Conservation (phyloP, 2,797 vertebrate genomes). For the Huso huso region DNA sequence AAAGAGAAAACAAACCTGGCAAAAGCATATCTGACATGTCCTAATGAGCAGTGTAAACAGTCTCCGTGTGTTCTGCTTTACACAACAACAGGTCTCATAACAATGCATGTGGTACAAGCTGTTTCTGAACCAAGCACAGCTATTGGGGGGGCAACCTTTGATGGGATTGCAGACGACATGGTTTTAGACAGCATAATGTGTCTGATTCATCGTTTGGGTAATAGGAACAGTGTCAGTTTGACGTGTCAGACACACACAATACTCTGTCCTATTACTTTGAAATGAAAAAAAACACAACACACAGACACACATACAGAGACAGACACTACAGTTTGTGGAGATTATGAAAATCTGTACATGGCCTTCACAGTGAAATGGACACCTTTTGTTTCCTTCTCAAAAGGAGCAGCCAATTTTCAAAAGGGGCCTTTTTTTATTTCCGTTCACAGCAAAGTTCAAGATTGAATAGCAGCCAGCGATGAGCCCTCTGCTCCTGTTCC, state of each 20-base stretch:
- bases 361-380: not conserved
- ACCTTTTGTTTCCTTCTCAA: not conserved
- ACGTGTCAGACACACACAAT: not conserved
- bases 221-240: not conserved
- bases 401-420: not conserved
- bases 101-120: too few species aligned
- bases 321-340: not conserved
- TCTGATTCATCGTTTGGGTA: not conserved
- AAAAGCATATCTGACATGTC: too few species aligned
- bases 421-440: too few species aligned
- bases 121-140: not conserved
- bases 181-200: not conserved
- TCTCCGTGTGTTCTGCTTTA: not conserved
- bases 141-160: not conserved
- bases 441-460: too few species aligned
- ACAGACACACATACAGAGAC: not conserved
- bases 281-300: conserved; percentile 16
- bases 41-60: not conserved
- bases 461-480: too few species aligned
- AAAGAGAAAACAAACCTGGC: too few species aligned
- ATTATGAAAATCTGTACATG: not conserved
- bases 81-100: not conserved
- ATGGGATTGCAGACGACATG: not conserved
- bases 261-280: not conserved
- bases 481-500: too few species aligned